A percentile compares a stretch with the other conserved stretches of the same genome.
Conservation (phyloP, 2,888 invertebrate species). For the Salticus scenicus region DNA sequence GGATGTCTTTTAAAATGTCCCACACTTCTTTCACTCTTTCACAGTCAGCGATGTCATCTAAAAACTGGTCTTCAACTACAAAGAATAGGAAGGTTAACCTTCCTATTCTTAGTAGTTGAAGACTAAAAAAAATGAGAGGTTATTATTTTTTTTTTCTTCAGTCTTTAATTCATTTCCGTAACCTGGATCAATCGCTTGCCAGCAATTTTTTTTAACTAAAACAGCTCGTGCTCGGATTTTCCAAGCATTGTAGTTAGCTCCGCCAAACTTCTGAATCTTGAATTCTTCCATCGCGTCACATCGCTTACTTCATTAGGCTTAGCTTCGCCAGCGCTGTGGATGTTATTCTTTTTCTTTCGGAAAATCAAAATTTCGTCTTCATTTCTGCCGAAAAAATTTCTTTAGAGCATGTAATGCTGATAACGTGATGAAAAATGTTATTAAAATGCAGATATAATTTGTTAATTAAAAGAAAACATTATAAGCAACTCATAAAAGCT, state of each 20-base stretch:
- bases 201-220: constrained; percentile 10
- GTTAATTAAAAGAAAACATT: no score
- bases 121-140: no score
- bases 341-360: not conserved
- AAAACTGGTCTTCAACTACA: constrained; percentile 7
- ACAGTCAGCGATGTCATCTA: constrained; percentile 35
- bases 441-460: no score
- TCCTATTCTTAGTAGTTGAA: no score
- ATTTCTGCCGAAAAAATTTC: not conserved
- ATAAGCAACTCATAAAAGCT: no score
- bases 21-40: constrained; percentile 14
- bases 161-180: constrained; percentile 15
- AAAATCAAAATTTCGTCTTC: not conserved
- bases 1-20: not conserved
- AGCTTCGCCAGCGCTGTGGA: not conserved
- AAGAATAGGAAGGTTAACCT: constrained; percentile 15
- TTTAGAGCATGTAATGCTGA: not conserved
- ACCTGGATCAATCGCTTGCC: constrained; percentile 14
- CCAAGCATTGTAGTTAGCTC: constrained; percentile 12
- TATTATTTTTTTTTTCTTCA: constrained; percentile 5
- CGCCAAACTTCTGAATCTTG: constrained; percentile 11
- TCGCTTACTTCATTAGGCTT: not conserved
- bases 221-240: constrained; percentile 14
- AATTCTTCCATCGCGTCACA: not conserved
- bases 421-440: not conserved